Percentiles rank a stretch among this genome's conserved stretches.
phyloP scores from a whole-genome alignment of 2,888 invertebrate genomes.

The Mesochorus sp. region DNA sequence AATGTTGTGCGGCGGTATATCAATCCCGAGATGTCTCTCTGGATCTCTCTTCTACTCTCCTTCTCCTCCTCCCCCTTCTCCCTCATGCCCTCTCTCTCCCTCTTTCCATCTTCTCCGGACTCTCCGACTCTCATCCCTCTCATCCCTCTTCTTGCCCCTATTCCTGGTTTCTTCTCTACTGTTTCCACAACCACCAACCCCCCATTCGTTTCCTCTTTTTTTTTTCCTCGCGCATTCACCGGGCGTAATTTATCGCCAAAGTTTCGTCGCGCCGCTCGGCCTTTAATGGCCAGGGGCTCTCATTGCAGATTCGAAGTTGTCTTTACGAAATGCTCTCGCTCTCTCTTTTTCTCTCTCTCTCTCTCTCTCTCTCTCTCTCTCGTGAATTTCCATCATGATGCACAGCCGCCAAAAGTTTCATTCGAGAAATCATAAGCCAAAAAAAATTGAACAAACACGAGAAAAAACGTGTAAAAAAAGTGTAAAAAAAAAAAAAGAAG shows the following conservation, averaged over 20 bases:
- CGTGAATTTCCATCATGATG: too few relatives aligned
- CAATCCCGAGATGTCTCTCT: slow-evolving; percentile 56
- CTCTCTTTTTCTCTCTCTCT: slow-evolving; percentile 4
- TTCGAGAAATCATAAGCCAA: not conserved
- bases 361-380: too few relatives aligned
- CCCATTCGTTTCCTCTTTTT: slow-evolving; percentile 36
- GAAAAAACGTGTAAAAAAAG: not conserved
- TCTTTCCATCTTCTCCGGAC: slow-evolving; percentile 10
- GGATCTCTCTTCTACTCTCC: slow-evolving; percentile 37
- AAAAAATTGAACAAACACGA: not conserved
- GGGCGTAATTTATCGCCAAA: slow-evolving; percentile 68
- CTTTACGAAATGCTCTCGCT: not conserved
- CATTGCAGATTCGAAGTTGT: slow-evolving; percentile 32
- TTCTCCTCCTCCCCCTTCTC: slow-evolving; percentile 35
- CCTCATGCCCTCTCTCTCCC: not conserved
- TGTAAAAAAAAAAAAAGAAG: too few relatives aligned
- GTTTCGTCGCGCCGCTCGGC: slow-evolving; percentile 65
- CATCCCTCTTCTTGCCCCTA: slow-evolving; percentile 14
- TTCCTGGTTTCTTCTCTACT: slow-evolving; percentile 47
- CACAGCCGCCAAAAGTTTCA: too few relatives aligned
- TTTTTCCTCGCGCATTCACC: slow-evolving; percentile 62
- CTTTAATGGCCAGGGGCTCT: slow-evolving; percentile 67
- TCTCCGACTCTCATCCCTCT: slow-evolving; percentile 36
- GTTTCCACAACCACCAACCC: slow-evolving; percentile 29
- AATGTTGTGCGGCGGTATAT: slow-evolving; percentile 56